These are phyloP conservation scores for Meiosimyza decipiens DNA, from an alignment of 2,888 invertebrate species.

Conservation along the genomic window DNA sequence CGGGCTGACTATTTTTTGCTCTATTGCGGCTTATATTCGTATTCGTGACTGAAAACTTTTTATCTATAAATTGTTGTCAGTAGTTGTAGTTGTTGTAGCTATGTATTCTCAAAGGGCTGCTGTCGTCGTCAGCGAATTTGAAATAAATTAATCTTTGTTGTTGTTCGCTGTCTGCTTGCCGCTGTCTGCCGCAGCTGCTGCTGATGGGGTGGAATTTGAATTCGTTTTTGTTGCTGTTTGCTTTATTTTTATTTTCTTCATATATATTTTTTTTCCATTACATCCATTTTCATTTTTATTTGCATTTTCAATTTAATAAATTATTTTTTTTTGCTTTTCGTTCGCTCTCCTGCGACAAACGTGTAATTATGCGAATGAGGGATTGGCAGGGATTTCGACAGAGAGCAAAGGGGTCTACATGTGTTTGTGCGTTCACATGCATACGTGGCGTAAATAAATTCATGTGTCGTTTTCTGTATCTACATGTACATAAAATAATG, in stretches of 20 bases:
- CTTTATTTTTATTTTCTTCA: constrained; percentile 8
- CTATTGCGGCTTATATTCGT: not conserved
- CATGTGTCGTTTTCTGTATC: not conserved
- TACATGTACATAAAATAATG: too few species aligned
- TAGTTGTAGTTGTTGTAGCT: constrained; percentile 16
- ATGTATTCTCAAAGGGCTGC: not conserved
- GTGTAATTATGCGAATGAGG: constrained; percentile 27
- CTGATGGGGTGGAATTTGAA: constrained; percentile 28
- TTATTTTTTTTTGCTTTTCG: not conserved
- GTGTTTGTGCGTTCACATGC: too few species aligned
- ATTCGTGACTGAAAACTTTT: not conserved
- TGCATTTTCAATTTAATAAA: not conserved
- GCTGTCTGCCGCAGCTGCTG: too few species aligned
- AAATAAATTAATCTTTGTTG: constrained; percentile 10
- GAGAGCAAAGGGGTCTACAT: not conserved
- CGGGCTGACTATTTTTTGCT: not conserved
- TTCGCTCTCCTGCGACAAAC: not conserved
- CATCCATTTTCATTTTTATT: not conserved
- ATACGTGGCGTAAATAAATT: constrained; percentile 2
- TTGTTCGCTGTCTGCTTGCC: not conserved
- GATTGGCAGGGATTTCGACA: constrained; percentile 29
- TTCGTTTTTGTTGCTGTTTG: not conserved
- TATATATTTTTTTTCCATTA: not conserved
- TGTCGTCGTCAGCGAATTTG: constrained; percentile 18
- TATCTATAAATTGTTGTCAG: not conserved